Percentiles rank a stretch among this genome's conserved stretches.
phyloP scores from a whole-genome alignment of 37 sponge, comb jelly and placozoan genomes.

The Theonella swinhoei region DNA sequence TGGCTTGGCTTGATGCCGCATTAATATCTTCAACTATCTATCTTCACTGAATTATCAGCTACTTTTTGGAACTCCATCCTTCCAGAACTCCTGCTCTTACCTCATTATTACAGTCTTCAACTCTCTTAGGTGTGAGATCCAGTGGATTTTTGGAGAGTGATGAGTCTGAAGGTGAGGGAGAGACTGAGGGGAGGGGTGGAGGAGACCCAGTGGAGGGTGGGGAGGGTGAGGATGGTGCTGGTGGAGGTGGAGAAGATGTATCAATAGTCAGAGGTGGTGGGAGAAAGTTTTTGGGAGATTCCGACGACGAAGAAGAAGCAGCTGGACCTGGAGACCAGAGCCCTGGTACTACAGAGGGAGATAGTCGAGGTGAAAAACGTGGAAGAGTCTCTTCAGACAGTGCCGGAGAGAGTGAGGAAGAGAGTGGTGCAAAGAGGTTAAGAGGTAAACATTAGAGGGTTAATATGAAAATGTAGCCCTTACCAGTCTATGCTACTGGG shows the following conservation, averaged over 20 bases:
- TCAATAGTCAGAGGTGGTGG: not conserved
- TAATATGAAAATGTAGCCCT: not conserved
- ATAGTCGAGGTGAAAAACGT: not conserved
- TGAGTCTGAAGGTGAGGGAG: not conserved
- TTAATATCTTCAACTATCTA: too few relatives aligned
- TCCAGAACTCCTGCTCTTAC: too few relatives aligned
- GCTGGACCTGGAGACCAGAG: not conserved
- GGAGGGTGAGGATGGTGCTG: slow-evolving; percentile 17
- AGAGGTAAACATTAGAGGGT: not conserved
- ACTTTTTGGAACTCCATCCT: too few relatives aligned
- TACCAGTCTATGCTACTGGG: not conserved
- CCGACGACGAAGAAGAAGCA: not conserved
- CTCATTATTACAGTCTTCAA: too few relatives aligned
- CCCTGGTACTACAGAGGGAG: too few relatives aligned
- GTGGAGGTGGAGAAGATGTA: slow-evolving; percentile 8
- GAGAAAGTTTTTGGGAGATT: not conserved
- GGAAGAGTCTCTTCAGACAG: not conserved
- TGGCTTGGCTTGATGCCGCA: too few relatives aligned
- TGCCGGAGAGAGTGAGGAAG: not conserved
- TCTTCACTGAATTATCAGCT: too few relatives aligned
- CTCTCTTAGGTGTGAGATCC: not conserved
- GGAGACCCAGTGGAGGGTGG: slow-evolving; percentile 4
- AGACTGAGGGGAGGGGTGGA: slow-evolving; percentile 14
- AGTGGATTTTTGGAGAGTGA: not conserved
- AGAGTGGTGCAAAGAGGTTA: not conserved